Percentiles rank a stretch among this genome's conserved stretches.
Evolutionary conservation across 2,888 invertebrate species (phyloP).

Genomic region (Noctua comes): DNA sequence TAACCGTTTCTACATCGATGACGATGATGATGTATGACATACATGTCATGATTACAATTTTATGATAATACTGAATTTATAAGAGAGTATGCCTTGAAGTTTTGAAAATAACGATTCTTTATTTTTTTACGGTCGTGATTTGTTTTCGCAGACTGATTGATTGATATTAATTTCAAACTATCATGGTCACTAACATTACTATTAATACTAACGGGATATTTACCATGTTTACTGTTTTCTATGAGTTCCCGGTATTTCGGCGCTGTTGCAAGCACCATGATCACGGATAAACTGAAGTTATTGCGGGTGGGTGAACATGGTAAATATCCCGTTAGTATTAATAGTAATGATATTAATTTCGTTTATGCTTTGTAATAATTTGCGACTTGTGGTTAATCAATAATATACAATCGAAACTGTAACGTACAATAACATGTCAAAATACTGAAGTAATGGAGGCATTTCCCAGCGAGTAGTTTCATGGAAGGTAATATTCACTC

Average conservation of each 20-base stretch:
- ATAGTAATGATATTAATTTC: conserved; percentile 7
- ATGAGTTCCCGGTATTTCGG: no score
- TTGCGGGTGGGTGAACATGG: no score
- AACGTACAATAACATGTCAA: conserved; percentile 5
- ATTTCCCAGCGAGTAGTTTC: conserved; percentile 8
- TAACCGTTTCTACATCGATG: not conserved
- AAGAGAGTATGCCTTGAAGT: not conserved
- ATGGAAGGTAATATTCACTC: no score
- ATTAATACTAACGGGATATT: no score
- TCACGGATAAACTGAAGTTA: no score
- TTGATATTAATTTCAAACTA: conserved; percentile 7
- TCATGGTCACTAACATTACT: no score
- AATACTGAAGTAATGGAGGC: not conserved
- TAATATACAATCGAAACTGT: not conserved
- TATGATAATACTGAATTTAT: not conserved
- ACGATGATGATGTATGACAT: no score
- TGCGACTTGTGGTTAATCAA: not conserved
- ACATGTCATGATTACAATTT: not conserved
- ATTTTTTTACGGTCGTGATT: not conserved
- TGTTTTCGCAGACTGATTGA: conserved; percentile 14
- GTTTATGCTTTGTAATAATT: conserved; percentile 1
- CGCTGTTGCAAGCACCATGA: no score
- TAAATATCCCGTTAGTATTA: no score
- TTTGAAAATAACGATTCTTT: not conserved
- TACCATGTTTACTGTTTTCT: no score